Evolutionary conservation across 2,113 vertebrate species (phyloP).

Genomic region (Lagopus muta): DNA sequence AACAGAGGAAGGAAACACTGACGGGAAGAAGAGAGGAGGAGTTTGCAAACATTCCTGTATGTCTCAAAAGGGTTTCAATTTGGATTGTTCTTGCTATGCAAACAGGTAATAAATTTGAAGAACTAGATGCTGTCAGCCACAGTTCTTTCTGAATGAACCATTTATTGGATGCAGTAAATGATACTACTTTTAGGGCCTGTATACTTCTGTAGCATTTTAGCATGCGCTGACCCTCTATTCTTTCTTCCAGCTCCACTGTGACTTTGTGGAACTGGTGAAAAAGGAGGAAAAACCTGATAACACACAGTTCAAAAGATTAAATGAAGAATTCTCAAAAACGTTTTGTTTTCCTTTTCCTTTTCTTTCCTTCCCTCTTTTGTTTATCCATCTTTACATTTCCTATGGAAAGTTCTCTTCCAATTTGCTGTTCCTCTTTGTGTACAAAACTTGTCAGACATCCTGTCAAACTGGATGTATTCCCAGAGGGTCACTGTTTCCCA

Average conservation of each 20-base stretch:
- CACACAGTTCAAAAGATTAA: not conserved
- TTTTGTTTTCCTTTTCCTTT: not conserved
- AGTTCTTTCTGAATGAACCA: not conserved
- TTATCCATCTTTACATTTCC: not conserved
- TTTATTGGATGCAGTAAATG: not conserved
- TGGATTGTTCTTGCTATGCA: not conserved
- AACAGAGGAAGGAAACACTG: not conserved
- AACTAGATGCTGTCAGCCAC: not conserved
- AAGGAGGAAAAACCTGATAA: not conserved
- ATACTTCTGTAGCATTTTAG: not conserved
- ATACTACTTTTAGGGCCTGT: not conserved
- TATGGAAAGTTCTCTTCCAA: not conserved
- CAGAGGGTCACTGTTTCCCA: not conserved
- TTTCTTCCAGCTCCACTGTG: not conserved
- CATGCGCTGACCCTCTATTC: not conserved
- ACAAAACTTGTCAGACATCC: not conserved
- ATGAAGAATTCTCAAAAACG: not conserved
- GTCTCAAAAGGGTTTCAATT: not conserved
- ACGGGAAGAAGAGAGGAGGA: not conserved
- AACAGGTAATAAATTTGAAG: not conserved
- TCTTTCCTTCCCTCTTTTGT: not conserved
- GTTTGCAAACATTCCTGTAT: not conserved
- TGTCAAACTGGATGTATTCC: not conserved
- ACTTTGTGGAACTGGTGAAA: not conserved
- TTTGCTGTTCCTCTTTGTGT: not conserved